Evolutionary conservation across 2,113 vertebrate species (phyloP).

Genomic region (Platysternon megacephalum): DNA sequence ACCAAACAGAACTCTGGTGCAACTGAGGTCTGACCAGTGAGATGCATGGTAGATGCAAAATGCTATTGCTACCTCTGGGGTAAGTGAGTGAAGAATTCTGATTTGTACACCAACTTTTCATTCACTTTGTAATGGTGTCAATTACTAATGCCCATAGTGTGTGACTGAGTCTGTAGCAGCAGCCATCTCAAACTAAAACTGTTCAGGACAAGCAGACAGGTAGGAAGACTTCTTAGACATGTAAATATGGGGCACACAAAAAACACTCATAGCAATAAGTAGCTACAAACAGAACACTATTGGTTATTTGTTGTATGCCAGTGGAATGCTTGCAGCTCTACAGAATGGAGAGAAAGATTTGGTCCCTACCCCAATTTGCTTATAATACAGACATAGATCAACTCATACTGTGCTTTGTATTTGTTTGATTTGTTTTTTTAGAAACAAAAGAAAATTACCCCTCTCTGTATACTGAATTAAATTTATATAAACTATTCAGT

Average conservation of each 20-base stretch:
- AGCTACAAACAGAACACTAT: neutral
- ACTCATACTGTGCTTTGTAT: neutral
- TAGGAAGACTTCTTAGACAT: neutral
- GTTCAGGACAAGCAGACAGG: neutral
- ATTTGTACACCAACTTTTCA: neutral
- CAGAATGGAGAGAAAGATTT: neutral
- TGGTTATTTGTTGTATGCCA: neutral
- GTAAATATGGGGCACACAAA: neutral
- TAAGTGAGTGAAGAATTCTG: neutral
- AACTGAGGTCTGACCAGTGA: neutral
- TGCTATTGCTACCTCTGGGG: neutral
- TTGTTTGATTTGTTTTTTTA: neutral
- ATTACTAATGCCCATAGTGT: neutral
- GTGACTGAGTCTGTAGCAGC: neutral
- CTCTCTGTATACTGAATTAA: neutral
- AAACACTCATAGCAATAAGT: neutral
- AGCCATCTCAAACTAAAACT: neutral
- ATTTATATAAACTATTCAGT: neutral
- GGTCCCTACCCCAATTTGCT: accelerated
- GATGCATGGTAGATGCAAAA: neutral
- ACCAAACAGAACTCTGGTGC: too few species aligned
- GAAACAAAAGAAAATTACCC: neutral
- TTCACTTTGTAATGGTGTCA: neutral
- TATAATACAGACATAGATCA: neutral
- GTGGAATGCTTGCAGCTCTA: neutral